Evolutionary conservation across 2,797 vertebrate species (phyloP).

Genomic region (Sebastes taczanowskii): DNA sequence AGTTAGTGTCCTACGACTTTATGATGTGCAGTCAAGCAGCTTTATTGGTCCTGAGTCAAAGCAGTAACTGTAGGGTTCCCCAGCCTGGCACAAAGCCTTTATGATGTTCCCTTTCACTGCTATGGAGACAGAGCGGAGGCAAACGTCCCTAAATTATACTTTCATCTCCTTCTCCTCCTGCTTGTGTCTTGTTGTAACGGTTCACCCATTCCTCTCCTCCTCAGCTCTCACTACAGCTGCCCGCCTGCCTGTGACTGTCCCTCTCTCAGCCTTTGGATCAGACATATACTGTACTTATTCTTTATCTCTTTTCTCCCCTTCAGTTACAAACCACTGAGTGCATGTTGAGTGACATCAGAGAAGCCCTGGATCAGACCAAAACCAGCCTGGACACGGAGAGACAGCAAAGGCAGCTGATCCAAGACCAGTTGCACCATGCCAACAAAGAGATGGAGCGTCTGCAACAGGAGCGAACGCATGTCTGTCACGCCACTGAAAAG

Average conservation of each 20-base stretch:
- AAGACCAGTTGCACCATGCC: slow-evolving; percentile 42
- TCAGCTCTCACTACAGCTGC: slow-evolving; percentile 3
- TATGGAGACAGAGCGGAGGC: slow-evolving; percentile 57
- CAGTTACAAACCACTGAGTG: slow-evolving; percentile 46
- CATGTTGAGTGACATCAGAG: slow-evolving; percentile 19
- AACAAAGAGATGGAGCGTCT: slow-evolving; percentile 45
- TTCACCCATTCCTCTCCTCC: slow-evolving; percentile 13
- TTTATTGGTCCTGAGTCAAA: slow-evolving; percentile 64
- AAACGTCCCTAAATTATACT: slow-evolving; percentile 52
- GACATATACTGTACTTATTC: neutral
- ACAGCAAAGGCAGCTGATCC: slow-evolving; percentile 43
- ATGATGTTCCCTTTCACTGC: slow-evolving; percentile 64
- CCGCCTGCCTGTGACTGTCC: neutral
- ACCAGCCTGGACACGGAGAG: slow-evolving; percentile 22
- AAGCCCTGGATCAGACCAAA: slow-evolving; percentile 43
- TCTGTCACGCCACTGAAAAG: slow-evolving; percentile 26
- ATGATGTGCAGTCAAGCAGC: slow-evolving; percentile 57
- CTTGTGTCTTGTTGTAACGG: slow-evolving; percentile 12
- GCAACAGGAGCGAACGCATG: slow-evolving; percentile 26
- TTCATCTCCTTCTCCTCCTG: slow-evolving; percentile 24
- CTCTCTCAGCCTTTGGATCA: slow-evolving; percentile 7
- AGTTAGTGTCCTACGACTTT: slow-evolving; percentile 51
- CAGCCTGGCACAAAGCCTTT: slow-evolving; percentile 63
- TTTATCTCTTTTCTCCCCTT: neutral
- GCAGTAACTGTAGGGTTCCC: slow-evolving; percentile 55